phyloP scores from a whole-genome alignment of 1,140 invertebrate genomes.

The Rhyacophila brunnea region DNA sequence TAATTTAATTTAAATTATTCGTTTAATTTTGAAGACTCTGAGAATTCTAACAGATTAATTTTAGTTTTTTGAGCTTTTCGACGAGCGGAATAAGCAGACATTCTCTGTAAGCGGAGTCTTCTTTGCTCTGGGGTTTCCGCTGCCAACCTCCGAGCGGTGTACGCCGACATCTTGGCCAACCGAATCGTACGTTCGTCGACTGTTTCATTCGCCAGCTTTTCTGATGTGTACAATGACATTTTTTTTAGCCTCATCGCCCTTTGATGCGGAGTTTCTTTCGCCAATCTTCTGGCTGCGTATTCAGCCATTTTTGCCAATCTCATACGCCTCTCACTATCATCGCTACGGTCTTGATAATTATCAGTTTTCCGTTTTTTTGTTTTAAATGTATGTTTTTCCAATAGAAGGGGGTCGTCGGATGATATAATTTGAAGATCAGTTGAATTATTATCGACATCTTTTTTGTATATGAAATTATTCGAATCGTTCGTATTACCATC shows the following conservation, averaged over 20 bases:
- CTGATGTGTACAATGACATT: constrained; percentile 51
- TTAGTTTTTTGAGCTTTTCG: not conserved
- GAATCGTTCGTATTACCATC: no score
- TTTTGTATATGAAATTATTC: no score
- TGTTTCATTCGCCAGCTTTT: constrained; percentile 55
- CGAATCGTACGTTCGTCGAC: constrained; percentile 52
- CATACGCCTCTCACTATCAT: not conserved
- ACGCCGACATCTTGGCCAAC: constrained; percentile 49
- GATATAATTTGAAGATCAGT: no score
- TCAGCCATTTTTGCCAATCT: not conserved
- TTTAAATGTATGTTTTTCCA: no score
- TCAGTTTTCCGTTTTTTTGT: no score
- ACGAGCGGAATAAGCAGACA: constrained; percentile 52
- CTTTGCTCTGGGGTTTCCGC: constrained; percentile 54
- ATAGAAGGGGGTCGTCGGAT: no score
- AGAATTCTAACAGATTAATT: not conserved
- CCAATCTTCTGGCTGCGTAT: constrained; percentile 31
- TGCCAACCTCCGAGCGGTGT: constrained; percentile 47
- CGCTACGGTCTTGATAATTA: no score
- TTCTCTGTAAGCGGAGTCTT: constrained; percentile 50
- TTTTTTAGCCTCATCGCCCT: constrained; percentile 50
- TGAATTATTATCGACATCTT: no score
- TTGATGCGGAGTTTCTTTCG: constrained; percentile 53
- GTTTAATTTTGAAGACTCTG: no score
- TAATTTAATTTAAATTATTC: no score